phyloP scores from a whole-genome alignment of 2,113 vertebrate genomes.

The Antennarius striatus region DNA sequence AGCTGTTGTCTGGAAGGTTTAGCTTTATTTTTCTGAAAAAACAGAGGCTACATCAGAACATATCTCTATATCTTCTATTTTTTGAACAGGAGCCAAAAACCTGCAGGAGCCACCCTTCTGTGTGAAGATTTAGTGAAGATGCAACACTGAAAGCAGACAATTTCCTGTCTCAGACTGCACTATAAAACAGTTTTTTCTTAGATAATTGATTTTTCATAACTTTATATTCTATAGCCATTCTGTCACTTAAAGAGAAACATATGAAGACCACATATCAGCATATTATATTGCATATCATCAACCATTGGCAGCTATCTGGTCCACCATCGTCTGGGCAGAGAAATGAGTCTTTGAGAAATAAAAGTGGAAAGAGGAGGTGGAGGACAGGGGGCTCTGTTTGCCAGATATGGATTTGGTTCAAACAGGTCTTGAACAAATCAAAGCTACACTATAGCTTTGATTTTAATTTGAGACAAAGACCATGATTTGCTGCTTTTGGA shows the following conservation, averaged over 20 bases:
- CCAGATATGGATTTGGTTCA: conserved; percentile 45
- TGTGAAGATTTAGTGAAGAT: no score
- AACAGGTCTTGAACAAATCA: conserved; percentile 45
- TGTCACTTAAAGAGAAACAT: neutral
- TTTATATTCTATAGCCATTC: no score
- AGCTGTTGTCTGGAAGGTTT: conserved; percentile 1
- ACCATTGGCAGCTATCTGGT: neutral
- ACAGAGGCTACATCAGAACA: neutral
- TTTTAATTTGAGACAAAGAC: conserved; percentile 19
- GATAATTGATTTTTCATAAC: no score
- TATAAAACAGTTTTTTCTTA: no score
- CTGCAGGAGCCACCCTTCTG: neutral
- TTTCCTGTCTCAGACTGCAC: no score
- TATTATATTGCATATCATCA: conserved; percentile 2
- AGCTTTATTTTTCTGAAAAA: conserved; percentile 20
- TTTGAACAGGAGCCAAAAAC: conserved; percentile 4
- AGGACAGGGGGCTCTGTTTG: conserved; percentile 19
- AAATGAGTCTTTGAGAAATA: conserved; percentile 14
- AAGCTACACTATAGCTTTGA: conserved; percentile 19
- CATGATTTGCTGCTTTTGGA: conserved; percentile 12
- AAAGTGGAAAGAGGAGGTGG: conserved; percentile 12
- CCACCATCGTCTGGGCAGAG: conserved; percentile 7
- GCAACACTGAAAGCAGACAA: no score
- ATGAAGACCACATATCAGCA: neutral
- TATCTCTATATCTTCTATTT: conserved; percentile 14